Base-by-base conservation (phyloP, 2,113 vertebrate genomes). In the Paramisgurnus dabryanus region DNA sequence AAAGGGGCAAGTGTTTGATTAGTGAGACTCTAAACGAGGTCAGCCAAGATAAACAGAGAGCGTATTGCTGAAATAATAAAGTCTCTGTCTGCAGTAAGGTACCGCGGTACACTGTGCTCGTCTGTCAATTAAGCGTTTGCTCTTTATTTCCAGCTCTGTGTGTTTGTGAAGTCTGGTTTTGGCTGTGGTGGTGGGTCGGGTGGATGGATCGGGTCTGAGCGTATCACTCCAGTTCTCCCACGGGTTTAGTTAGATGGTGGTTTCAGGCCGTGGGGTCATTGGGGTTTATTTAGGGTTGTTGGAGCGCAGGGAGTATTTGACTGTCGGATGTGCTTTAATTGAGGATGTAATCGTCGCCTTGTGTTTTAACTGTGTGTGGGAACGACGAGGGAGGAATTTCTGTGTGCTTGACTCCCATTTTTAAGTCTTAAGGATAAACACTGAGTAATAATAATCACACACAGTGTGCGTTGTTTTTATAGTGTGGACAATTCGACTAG, bases 31-130 rank as follows among this genome's bases (percentile, higher is more conserved):
- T 87, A 71, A 79, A 80, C 67, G 83, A 86, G 87, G 88, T 91
- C 88, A 78, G 63, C 82, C 72, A 86, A 89, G 75, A 89, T 86
- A 90, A 90, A 92, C 83, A 88, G 81, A 76, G 75, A 82, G 76
- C 81, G 55, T 77, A 72, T 63, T 81, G 81, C 82, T 85, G 76
- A 82, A 90, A 89, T 83, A 89, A 91, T 90, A 87, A 86, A 85
- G 83, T 53, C 79, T 70, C 60, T 61, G 60, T 79, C 77, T 88
- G 61, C 70, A 75, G 60, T 66, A 22, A 15, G 18, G 45, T 68
- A 76, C 68, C 71, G 58, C 9, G 41, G 6, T 45, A 70, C 34
- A 4, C 72, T 77, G 63, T 60, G 13, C 61, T 49, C 64, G 58
- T 41, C 3, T 83, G 67, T 70, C 75, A 73, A 82, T 60, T 87